These are phyloP conservation scores for Embidobia sp. DNA, from an alignment of 2,888 invertebrate species.

Conservation along the genomic window DNA sequence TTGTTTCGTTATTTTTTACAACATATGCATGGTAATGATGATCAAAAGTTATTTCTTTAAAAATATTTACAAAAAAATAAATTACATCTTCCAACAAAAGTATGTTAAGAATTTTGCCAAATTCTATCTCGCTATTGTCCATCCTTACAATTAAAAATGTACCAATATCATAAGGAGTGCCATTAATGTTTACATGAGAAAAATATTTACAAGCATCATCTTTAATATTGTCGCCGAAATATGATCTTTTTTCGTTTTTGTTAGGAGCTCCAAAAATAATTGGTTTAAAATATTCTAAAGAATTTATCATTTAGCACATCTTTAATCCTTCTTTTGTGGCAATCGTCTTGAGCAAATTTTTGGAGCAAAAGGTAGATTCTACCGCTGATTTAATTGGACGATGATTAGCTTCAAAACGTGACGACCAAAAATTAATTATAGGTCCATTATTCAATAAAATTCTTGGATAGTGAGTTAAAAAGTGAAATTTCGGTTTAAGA, in stretches of 20 bases:
- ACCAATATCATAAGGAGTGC: not conserved
- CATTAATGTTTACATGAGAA: not conserved
- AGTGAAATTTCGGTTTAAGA: constrained; percentile 17
- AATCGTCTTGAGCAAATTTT: constrained; percentile 49
- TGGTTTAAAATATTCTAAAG: constrained; percentile 4
- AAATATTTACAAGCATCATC: not conserved
- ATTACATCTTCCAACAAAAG: not conserved
- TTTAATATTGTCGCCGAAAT: not conserved
- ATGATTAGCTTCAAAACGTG: constrained; percentile 35
- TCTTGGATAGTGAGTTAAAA: constrained; percentile 12
- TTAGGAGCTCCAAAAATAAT: not conserved
- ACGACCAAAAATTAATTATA: constrained; percentile 40
- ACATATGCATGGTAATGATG: constrained; percentile 1
- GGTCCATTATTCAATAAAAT: constrained; percentile 21
- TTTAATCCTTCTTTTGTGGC: constrained; percentile 47
- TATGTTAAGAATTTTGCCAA: not conserved
- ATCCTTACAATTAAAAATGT: not conserved
- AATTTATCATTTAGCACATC: constrained; percentile 48
- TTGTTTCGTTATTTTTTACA: not conserved
- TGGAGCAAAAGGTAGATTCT: constrained; percentile 22
- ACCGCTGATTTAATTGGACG: not conserved
- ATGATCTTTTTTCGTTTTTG: not conserved
- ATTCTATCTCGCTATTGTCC: not conserved
- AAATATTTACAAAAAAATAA: not conserved
- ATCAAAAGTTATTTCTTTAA: constrained; percentile 16